Evolutionary conservation across 2,113 vertebrate species (phyloP).

Genomic region (Prunella himalayana): DNA sequence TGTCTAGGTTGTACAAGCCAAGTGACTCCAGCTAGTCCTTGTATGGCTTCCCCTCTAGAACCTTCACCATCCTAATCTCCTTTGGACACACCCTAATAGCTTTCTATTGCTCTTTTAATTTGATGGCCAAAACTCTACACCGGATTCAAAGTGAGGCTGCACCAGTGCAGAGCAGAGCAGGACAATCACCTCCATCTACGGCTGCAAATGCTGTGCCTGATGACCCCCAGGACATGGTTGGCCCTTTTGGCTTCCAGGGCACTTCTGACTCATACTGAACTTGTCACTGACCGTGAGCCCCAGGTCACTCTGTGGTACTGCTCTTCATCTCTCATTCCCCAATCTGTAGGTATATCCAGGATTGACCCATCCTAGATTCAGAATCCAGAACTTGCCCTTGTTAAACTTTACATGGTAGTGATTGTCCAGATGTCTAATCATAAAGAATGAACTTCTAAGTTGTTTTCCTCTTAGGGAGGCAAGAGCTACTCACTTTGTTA

Average conservation of each 20-base stretch:
- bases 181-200: rapidly evolving
- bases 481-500: not conserved
- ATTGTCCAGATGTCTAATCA: not conserved
- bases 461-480: not conserved
- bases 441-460: not conserved
- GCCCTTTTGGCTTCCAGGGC: not conserved
- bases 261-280: not conserved
- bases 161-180: not conserved
- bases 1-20: not conserved
- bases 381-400: not conserved
- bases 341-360: not conserved
- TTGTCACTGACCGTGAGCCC: rapidly evolving
- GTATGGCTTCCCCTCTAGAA: not conserved
- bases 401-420: not conserved
- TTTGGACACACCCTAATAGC: not conserved
- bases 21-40: not conserved
- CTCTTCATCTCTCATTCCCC: not conserved
- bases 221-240: rapidly evolving
- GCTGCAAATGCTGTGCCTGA: not conserved
- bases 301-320: not conserved
- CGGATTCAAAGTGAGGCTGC: not conserved
- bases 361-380: not conserved
- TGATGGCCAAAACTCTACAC: not conserved
- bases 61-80: not conserved
- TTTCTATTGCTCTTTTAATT: not conserved